phyloP scores from a whole-genome alignment of 2,113 vertebrate species.

The Echinops telfairi region DNA sequence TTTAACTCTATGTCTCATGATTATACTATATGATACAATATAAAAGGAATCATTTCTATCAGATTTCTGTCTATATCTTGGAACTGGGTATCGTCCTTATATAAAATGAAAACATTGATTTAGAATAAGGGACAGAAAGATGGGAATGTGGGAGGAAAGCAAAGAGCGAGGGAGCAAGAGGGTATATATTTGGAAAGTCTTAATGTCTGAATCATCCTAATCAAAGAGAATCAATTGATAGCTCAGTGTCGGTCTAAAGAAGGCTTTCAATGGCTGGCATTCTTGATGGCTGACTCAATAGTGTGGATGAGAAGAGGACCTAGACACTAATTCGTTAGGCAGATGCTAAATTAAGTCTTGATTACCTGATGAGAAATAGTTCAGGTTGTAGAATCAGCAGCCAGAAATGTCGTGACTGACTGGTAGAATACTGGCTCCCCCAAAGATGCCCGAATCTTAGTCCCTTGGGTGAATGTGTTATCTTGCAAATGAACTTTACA shows the following conservation, averaged over 20 bases:
- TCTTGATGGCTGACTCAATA: conserved; percentile 21
- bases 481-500: background rate
- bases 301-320: conserved; percentile 9
- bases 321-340: background rate
- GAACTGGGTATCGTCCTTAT: background rate
- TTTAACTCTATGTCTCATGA: background rate
- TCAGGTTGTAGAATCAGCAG: background rate
- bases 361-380: conserved; percentile 1
- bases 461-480: background rate
- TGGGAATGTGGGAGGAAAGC: conserved; percentile 7
- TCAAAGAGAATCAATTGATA: background rate
- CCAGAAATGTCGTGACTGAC: background rate
- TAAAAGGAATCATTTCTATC: conserved; percentile 30
- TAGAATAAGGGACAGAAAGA: background rate
- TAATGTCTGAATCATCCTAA: background rate
- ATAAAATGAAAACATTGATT: background rate
- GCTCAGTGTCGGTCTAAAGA: conserved; percentile 7
- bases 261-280: background rate
- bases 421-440: background rate
- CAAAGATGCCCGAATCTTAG: background rate
- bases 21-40: background rate
- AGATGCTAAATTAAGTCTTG: background rate
- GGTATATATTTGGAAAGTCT: background rate
- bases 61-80: background rate
- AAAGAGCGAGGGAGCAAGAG: background rate